Conservation (phyloP, 2,797 vertebrate genomes). For the Eleutherodactylus coqui region DNA sequence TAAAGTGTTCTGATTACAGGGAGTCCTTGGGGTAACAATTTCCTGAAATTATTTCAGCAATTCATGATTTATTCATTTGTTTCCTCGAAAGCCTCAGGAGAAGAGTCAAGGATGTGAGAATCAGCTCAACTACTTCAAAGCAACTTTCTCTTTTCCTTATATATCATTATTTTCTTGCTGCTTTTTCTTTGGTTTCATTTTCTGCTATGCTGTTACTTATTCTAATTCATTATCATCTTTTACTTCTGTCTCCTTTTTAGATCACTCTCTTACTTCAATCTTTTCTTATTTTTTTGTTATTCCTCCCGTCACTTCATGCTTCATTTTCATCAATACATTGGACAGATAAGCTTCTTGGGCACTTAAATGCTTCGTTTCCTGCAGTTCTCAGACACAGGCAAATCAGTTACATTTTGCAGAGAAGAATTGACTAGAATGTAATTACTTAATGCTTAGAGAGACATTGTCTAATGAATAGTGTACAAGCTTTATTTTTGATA, state of each 20-base stretch:
- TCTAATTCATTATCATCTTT: not conserved
- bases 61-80: slow-evolving; percentile 53
- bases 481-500: slow-evolving; percentile 1
- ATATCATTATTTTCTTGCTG: not conserved
- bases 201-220: not conserved
- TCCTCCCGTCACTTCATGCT: not conserved
- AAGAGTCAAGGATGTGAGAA: slow-evolving; percentile 19
- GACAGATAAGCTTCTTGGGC: not conserved
- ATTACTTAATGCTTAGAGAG: slow-evolving; percentile 16
- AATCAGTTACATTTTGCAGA: slow-evolving; percentile 5
- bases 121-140: slow-evolving; percentile 44
- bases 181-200: slow-evolving; percentile 1
- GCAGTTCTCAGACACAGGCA: not conserved
- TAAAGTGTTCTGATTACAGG: slow-evolving; percentile 47
- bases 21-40: slow-evolving; percentile 39
- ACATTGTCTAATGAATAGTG: slow-evolving; percentile 13
- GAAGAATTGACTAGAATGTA: slow-evolving; percentile 14
- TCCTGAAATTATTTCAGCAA: slow-evolving; percentile 38
- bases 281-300: not conserved
- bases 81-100: slow-evolving; percentile 48
- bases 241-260: not conserved
- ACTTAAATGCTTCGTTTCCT: not conserved
- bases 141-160: not conserved
- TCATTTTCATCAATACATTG: not conserved
- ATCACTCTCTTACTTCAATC: not conserved